Base-by-base conservation (phyloP, 1,140 invertebrate species). In the Phortica variegata region DNA sequence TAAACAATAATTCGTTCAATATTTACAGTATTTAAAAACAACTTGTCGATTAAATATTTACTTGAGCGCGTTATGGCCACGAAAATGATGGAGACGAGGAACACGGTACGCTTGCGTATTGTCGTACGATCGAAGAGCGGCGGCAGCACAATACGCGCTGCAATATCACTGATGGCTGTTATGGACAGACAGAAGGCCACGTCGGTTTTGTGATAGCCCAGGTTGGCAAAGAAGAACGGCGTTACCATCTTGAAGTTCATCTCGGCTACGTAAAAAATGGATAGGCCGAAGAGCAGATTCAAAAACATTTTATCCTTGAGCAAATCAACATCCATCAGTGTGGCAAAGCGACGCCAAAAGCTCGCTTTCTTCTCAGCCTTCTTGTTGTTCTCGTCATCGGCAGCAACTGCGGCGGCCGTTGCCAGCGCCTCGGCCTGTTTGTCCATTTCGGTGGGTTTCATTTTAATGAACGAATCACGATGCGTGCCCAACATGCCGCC, bases 211-310 rank as follows among this genome's bases (percentile, higher is more conserved):
- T 79, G 77, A 62, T 85, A 85, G 49, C 85, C 85, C 49, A 87
- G 76, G 59, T 79, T 81, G 39, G 78, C 78, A 44, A 88, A 82
- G 61, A 88, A 88, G 65, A 88, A 88, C 10, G 87, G 86, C 29
- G 83, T 86, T 38, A 88, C 82, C 80, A 87, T 82, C 71, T 87
- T 86, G 62, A 87, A 88, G 61, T 88, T 87, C 52, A 87, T 79
- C 58, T 88, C 86, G 9, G 86, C 84, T 15, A 86, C 85, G 71
- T 86, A 87, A 76, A 85, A 87, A 6, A 87, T 79, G 26, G 85
- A 86, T 13, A 87, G 75, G 2, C 86, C 86, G 38, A 87, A 81
- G 38, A 86, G 77, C 47, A 88, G 79, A 69, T 87, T 87, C 47
- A 88, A 78, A 63, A 86, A 89, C 15, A 83, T 82, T 54, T 78